Percentiles rank a stretch among this genome's conserved stretches.
phyloP scores from a whole-genome alignment of 2,888 invertebrate genomes.

The Chromoteleia sp. region DNA sequence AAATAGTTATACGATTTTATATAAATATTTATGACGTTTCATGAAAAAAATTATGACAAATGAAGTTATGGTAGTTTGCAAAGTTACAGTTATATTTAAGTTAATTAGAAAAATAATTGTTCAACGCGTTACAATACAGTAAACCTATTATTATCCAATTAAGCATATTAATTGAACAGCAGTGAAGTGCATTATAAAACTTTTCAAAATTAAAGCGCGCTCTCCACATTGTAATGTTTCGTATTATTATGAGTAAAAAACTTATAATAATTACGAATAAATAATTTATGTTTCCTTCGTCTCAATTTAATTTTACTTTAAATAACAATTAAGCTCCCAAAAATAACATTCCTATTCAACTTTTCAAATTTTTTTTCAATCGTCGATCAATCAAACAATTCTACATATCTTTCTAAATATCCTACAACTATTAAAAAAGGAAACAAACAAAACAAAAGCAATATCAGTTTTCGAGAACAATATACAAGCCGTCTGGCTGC shows the following conservation, averaged over 20 bases:
- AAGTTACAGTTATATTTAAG: background rate
- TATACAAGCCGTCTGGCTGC: background rate
- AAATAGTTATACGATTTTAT: background rate
- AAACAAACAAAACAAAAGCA: background rate
- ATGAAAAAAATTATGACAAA: background rate
- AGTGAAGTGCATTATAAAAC: background rate
- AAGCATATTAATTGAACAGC: conserved; percentile 2
- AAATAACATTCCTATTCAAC: no score
- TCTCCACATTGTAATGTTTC: no score
- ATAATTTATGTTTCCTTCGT: no score
- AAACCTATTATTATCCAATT: background rate
- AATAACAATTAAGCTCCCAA: no score
- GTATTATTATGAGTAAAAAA: background rate
- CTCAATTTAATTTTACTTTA: no score
- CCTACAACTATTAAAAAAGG: background rate
- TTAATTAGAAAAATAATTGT: background rate
- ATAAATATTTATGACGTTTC: no score
- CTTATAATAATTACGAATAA: no score
- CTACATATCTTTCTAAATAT: conserved; percentile 8
- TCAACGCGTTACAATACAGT: background rate
- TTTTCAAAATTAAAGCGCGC: background rate
- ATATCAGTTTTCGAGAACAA: conserved; percentile 3
- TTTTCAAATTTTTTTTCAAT: no score
- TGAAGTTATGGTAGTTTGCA: background rate
- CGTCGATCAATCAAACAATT: no score